Base-by-base conservation (phyloP, 2,113 vertebrate species). In the Scomber colias region DNA sequence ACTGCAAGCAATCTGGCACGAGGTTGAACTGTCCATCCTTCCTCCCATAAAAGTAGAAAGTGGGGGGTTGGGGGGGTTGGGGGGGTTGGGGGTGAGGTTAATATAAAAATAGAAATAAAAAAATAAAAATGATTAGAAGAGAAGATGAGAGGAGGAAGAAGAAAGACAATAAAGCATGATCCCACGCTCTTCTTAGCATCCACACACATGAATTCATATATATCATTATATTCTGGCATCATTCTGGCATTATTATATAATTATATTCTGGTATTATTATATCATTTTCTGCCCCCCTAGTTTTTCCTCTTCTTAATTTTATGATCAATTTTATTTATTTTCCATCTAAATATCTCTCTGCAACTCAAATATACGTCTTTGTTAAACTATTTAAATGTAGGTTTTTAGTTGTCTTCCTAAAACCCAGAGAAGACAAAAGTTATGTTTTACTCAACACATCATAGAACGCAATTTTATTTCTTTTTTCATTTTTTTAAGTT, bases 101-200 rank as follows among this genome's bases (percentile, higher is more conserved):
- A 27, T 27, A 27, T 27, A 27, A 27, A 27, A 27, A 27, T 27
- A 27, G 24, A 27, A 27, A 27, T 27, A 27, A 27, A 3, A 13
- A 59, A 67, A 67, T 68, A 66, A 75, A 79, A 80, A 66, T 71
- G 61, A 72, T 72, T 62, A 73, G 64, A 16, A 71, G 35, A 55
- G 27, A 31, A 66, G 40, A 24, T 44, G 17, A 62, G 51, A 55
- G 7, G 48, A 77, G 16, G 13, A 14, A 40, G 24, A 27, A 45
- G 21, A 14, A 50, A 31, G 1, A 71, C n/a, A 31, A 62, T 21
- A 15, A 51, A 76, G 35, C 35, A 7, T 40, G 35, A 40, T 40
- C 35, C 35, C 35, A 9, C 5, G 24, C 24, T 27, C 5, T 9
- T 40, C 35, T 40, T 40, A 9, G 35, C 35, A 40, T 40, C 8